Evolutionary conservation across 2,113 vertebrate species (phyloP).

Genomic region (Edolisoma coerulescens): DNA sequence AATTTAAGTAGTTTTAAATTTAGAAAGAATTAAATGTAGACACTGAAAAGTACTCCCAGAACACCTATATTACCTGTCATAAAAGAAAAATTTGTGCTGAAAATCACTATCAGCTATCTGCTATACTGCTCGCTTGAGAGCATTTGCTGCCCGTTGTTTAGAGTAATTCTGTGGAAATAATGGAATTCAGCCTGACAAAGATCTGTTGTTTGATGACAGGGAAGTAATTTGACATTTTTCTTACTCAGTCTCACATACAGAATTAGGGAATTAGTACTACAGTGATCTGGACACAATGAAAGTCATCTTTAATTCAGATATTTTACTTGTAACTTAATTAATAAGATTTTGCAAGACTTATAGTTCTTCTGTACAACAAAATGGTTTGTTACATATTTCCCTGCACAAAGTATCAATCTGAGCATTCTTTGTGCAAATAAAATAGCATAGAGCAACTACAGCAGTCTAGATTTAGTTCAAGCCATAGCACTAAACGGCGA

Average conservation of each 20-base stretch:
- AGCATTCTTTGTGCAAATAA: not conserved
- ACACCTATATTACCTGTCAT: not conserved
- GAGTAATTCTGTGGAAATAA: not conserved
- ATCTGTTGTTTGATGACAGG: not conserved
- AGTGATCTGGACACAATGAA: not conserved
- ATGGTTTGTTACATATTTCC: not conserved
- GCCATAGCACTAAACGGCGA: not conserved
- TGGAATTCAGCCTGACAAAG: not conserved
- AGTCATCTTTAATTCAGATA: not conserved
- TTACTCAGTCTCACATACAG: not conserved
- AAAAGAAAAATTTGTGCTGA: not conserved
- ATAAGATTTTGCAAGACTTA: not conserved
- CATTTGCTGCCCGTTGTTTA: not conserved
- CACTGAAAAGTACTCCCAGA: not conserved
- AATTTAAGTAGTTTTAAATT: not conserved
- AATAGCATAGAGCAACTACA: not conserved
- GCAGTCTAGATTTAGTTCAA: not conserved
- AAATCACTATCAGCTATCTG: not conserved
- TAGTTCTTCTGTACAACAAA: not conserved
- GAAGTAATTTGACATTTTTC: not conserved
- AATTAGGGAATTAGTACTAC: not conserved
- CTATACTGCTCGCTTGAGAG: not conserved
- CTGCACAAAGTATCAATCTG: not conserved
- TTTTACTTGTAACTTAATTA: not conserved
- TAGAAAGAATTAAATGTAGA: not conserved